phyloP scores from a whole-genome alignment of 2,113 vertebrate genomes.

The Seriola dumerili region DNA sequence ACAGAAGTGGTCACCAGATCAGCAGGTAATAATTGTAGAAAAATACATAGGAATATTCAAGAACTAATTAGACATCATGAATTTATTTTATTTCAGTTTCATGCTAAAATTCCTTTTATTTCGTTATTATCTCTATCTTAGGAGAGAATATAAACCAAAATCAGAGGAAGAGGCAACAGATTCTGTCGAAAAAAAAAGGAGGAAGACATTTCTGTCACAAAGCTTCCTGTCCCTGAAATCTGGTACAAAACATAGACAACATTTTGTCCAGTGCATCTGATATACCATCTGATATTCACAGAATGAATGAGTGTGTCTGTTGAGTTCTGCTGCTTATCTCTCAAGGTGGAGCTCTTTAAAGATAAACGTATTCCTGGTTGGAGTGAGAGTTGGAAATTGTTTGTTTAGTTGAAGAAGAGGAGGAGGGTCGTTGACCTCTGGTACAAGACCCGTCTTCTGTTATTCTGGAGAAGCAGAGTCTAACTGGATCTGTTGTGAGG shows the following conservation, averaged over 20 bases:
- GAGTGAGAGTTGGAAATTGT: background rate
- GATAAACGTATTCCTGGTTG: background rate
- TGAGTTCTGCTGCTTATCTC: constrained; percentile 5
- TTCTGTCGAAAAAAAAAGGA: too few relatives aligned
- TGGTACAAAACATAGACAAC: background rate
- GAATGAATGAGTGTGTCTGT: too few relatives aligned
- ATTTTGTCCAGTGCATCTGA: background rate
- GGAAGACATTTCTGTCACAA: background rate
- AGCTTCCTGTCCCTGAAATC: too few relatives aligned
- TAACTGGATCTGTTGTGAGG: background rate
- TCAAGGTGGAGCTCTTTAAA: background rate
- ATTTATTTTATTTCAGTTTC: background rate
- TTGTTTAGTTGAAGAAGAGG: background rate
- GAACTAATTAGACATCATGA: background rate
- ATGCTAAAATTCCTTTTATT: too few relatives aligned
- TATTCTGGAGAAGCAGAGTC: background rate
- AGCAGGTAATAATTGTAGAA: too few relatives aligned
- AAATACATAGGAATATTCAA: too few relatives aligned
- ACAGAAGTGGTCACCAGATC: too few relatives aligned
- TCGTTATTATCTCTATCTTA: too few relatives aligned
- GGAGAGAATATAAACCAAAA: too few relatives aligned
- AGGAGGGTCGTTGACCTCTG: constrained; percentile 4
- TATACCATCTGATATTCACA: too few relatives aligned
- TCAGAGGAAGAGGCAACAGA: too few relatives aligned
- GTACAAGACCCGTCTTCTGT: background rate